phyloP scores from a whole-genome alignment of 2,797 vertebrate genomes.

The Myotis vivesi region DNA sequence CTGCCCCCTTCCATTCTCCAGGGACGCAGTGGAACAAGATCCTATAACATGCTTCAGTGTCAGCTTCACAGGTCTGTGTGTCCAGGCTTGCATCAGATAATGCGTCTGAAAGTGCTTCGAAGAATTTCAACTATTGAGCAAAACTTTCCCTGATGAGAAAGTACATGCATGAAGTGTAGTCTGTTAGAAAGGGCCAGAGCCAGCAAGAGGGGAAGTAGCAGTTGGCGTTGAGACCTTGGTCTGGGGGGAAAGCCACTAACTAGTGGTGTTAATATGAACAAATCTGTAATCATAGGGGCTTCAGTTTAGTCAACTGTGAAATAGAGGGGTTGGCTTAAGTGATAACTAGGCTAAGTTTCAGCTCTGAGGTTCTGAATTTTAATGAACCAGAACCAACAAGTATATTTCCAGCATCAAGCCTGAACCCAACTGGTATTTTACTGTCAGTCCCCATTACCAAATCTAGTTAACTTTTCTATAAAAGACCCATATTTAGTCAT shows the following conservation, averaged over 20 bases:
- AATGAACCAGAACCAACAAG: slow-evolving; percentile 12
- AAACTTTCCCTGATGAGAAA: neutral
- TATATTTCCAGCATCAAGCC: neutral
- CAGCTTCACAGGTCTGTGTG: neutral
- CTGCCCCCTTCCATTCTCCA: neutral
- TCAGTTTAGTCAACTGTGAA: neutral
- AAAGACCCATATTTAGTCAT: neutral
- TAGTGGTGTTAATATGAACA: neutral
- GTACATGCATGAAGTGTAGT: no score
- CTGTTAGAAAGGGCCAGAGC: neutral
- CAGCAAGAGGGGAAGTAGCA: neutral
- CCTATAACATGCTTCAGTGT: rapidly evolving
- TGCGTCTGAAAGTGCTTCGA: neutral
- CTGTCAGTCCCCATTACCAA: neutral
- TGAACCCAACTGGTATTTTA: neutral
- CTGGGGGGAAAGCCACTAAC: neutral
- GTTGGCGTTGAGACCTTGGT: neutral
- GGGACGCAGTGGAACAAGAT: neutral
- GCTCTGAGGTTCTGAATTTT: neutral
- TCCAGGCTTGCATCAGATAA: neutral
- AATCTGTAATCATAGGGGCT: neutral
- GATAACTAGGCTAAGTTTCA: neutral
- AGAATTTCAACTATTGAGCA: neutral
- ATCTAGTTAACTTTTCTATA: neutral
- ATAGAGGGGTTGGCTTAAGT: neutral